Evolutionary conservation across 2,888 invertebrate species (phyloP).

Genomic region (Ferrisia virgata): DNA sequence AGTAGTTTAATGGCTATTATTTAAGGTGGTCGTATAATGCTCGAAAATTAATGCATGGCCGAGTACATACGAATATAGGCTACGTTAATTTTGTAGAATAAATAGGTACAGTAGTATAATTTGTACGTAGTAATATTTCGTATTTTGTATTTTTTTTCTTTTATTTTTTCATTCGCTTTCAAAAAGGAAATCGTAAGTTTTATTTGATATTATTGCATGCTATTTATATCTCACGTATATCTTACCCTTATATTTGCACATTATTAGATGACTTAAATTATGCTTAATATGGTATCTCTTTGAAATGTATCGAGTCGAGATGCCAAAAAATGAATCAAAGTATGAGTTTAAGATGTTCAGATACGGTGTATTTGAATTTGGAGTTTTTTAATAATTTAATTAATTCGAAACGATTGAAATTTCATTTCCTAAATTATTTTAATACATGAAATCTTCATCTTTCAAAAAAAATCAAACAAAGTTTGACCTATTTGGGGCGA

Average conservation of each 20-base stretch:
- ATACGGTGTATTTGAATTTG: too few species aligned
- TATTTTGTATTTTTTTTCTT: constrained; percentile 13
- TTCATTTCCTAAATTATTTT: too few species aligned
- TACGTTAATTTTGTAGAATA: neutral
- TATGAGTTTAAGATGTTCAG: too few species aligned
- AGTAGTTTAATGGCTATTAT: neutral
- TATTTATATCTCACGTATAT: too few species aligned
- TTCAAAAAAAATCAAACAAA: too few species aligned
- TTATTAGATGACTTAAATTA: constrained; percentile 46
- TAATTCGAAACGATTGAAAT: too few species aligned
- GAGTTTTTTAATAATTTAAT: too few species aligned
- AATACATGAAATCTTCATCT: too few species aligned
- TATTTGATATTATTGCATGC: neutral
- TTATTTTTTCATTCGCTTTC: constrained; percentile 25
- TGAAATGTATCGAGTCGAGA: neutral
- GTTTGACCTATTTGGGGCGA: too few species aligned
- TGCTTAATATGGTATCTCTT: neutral
- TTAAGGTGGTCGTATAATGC: neutral
- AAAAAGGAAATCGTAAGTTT: constrained; percentile 42
- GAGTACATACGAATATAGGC: neutral
- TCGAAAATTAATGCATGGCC: neutral
- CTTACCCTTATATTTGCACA: constrained; percentile 39
- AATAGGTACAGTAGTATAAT: neutral
- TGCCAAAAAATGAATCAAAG: neutral
- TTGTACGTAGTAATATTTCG: constrained; percentile 18